A percentile compares a stretch with the other conserved stretches of the same genome.
phyloP scores from a whole-genome alignment of 2,888 invertebrate genomes.

The Scaeva pyrastri region DNA sequence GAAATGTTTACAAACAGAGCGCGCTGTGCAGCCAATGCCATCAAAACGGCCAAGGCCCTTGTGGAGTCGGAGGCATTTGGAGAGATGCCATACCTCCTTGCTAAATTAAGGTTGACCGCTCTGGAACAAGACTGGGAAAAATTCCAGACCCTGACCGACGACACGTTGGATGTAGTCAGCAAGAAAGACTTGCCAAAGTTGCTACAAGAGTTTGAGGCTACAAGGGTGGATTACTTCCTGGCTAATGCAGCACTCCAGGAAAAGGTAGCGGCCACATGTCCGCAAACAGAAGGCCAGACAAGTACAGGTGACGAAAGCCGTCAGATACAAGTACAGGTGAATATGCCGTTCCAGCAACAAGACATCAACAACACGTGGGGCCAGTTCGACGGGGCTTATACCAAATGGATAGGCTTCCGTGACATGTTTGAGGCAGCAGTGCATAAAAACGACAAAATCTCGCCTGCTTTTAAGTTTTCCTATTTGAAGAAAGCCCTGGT shows the following conservation, averaged over 20 bases:
- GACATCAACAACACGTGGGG: constrained; percentile 34
- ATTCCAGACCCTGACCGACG: too few species aligned
- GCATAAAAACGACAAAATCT: neutral
- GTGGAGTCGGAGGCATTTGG: too few species aligned
- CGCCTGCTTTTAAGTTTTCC: constrained; percentile 47
- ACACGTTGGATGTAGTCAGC: too few species aligned
- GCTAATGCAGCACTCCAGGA: neutral
- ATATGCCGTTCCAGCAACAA: constrained; percentile 18
- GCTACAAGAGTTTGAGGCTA: too few species aligned
- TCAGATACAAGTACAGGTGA: constrained; percentile 19
- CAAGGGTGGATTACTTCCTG: neutral
- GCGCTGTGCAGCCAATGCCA: too few species aligned
- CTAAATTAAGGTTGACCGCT: too few species aligned
- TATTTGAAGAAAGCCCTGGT: constrained; percentile 35
- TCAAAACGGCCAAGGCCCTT: too few species aligned
- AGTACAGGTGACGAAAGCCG: neutral
- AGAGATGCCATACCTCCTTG: too few species aligned
- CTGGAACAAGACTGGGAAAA: too few species aligned
- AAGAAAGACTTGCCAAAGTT: too few species aligned
- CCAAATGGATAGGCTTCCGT: constrained; percentile 33
- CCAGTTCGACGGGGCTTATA: constrained; percentile 35
- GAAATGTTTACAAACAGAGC: too few species aligned
- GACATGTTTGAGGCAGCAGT: constrained; percentile 7
- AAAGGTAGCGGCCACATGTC: neutral
- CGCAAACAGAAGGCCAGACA: neutral